Evolutionary conservation across 2,888 invertebrate species (phyloP).

Genomic region (Acrobasis suavella): DNA sequence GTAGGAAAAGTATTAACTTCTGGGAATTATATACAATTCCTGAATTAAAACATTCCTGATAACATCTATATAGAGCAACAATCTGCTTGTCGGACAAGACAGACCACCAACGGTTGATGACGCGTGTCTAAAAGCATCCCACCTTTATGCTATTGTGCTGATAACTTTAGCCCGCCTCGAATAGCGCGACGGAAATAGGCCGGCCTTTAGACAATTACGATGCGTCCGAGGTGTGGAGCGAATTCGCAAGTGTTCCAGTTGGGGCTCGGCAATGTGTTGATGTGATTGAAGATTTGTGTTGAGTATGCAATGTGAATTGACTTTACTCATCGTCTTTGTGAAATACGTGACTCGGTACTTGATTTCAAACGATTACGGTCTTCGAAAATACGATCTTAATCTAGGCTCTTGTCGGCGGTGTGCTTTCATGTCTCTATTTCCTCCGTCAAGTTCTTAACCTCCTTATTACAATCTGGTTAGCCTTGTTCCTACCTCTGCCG

Average conservation of each 20-base stretch:
- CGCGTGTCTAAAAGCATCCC: slow-evolving; percentile 22
- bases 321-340: not conserved
- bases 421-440: no score
- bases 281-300: not conserved
- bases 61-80: no score
- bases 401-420: no score
- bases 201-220: slow-evolving; percentile 32
- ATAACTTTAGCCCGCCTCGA: slow-evolving; percentile 30
- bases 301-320: not conserved
- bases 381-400: no score
- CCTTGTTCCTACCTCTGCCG: no score
- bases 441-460: no score
- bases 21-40: no score
- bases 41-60: no score
- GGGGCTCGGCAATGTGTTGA: slow-evolving; percentile 1
- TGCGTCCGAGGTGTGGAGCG: not conserved
- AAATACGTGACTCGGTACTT: no score
- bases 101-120: slow-evolving; percentile 14
- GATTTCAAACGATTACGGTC: no score
- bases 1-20: no score
- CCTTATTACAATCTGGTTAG: no score
- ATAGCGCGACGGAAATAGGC: slow-evolving; percentile 34
- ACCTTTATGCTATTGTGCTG: slow-evolving; percentile 18
- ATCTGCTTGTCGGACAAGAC: not conserved
- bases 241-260: not conserved